Evolutionary conservation across 2,113 vertebrate genomes (phyloP).

Genomic region (Excalfactoria chinensis): DNA sequence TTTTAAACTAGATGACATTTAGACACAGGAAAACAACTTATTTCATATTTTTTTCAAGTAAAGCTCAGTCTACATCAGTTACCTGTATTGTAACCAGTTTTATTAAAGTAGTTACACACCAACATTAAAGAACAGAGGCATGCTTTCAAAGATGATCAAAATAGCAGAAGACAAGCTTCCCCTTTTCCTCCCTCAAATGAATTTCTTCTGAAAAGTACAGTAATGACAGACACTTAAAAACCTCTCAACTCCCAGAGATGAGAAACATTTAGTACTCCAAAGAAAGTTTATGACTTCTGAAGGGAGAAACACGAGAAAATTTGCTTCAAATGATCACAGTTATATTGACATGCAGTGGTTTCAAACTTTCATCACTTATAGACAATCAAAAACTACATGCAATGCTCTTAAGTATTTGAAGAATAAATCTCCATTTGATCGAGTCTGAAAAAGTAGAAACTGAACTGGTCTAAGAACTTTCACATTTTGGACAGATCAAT

Average conservation of each 20-base stretch:
- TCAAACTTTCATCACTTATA: neutral
- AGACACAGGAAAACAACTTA: neutral
- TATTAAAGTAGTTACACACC: neutral
- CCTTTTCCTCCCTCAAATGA: neutral
- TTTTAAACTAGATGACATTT: neutral
- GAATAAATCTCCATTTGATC: neutral
- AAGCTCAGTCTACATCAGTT: neutral
- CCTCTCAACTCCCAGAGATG: neutral
- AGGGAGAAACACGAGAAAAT: neutral
- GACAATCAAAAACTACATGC: neutral
- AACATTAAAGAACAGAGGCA: neutral
- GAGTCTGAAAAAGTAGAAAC: neutral
- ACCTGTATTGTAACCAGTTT: neutral
- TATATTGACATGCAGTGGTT: neutral
- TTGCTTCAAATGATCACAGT: neutral
- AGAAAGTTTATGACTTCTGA: neutral
- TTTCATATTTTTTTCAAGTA: neutral
- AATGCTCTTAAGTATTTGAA: neutral
- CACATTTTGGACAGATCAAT: slow-evolving; percentile 46
- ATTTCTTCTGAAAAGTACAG: neutral
- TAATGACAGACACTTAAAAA: neutral
- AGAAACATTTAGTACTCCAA: neutral
- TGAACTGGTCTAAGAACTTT: neutral
- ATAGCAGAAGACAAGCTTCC: neutral
- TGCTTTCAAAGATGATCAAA: neutral